A percentile compares a stretch with the other conserved stretches of the same genome.
Conservation (phyloP, 2,797 vertebrate species). For the Peromyscus melanophrys region DNA sequence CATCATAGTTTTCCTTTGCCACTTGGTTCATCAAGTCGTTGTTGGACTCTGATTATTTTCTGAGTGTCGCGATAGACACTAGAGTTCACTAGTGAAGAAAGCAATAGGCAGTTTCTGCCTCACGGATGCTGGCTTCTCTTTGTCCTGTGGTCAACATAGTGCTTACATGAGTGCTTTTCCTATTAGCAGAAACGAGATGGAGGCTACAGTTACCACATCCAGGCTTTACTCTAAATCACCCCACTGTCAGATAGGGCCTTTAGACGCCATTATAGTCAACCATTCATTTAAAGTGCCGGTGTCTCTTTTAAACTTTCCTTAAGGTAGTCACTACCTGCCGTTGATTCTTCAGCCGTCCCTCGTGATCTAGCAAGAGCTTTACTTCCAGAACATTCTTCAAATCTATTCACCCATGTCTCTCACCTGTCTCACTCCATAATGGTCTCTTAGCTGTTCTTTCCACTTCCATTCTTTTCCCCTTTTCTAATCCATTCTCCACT, state of each 20-base stretch:
- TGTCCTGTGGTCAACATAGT: neutral
- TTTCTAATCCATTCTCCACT: constrained; percentile 41
- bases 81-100: neutral
- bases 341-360: neutral
- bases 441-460: neutral
- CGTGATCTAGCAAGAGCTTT: neutral
- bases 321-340: neutral
- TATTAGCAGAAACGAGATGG: neutral
- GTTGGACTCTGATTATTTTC: neutral
- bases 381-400: neutral
- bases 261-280: neutral
- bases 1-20: neutral
- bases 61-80: neutral
- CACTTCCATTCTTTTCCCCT: neutral
- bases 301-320: neutral
- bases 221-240: neutral
- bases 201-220: neutral
- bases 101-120: neutral
- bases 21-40: neutral
- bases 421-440: neutral
- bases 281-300: neutral
- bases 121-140: neutral
- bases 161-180: neutral
- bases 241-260: neutral
- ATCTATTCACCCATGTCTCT: neutral